phyloP scores from a whole-genome alignment of 2,888 invertebrate genomes.

The Tanytarsus gracilentus region DNA sequence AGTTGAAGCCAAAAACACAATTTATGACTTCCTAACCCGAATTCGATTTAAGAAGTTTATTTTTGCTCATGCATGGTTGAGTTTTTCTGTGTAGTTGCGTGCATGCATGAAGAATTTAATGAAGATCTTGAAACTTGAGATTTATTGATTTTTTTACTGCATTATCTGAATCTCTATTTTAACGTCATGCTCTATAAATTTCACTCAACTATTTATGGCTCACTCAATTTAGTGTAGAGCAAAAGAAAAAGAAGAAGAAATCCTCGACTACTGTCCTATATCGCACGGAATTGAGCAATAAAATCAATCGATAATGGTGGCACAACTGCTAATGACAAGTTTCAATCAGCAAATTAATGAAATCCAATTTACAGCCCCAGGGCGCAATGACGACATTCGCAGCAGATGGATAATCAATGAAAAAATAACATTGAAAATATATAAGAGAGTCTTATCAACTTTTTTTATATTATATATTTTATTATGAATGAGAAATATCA shows the following conservation, averaged over 20 bases:
- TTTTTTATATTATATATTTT: too few relatives aligned
- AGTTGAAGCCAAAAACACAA: not conserved
- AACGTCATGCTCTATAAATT: not conserved
- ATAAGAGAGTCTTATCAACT: not conserved
- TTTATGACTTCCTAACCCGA: constrained; percentile 3
- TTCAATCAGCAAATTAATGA: not conserved
- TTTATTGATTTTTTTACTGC: constrained; percentile 15
- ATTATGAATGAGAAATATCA: not conserved
- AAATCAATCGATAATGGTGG: not conserved
- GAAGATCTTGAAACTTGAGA: constrained; percentile 9
- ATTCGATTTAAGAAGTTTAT: not conserved
- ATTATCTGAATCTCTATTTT: too few relatives aligned
- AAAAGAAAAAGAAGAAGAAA: not conserved
- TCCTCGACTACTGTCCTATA: not conserved
- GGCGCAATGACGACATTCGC: not conserved
- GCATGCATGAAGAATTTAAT: constrained; percentile 6
- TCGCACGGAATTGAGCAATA: not conserved
- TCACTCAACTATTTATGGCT: not conserved
- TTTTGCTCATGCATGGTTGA: not conserved
- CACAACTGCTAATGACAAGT: not conserved
- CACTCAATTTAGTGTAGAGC: not conserved
- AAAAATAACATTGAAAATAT: not conserved
- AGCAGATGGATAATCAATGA: constrained; percentile 3
- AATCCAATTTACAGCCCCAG: not conserved
- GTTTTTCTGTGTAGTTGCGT: not conserved